Evolutionary conservation across 2,888 invertebrate species (phyloP), one percentile per base, ranked within the genome.

Genomic region (Fragum fragum): DNA sequence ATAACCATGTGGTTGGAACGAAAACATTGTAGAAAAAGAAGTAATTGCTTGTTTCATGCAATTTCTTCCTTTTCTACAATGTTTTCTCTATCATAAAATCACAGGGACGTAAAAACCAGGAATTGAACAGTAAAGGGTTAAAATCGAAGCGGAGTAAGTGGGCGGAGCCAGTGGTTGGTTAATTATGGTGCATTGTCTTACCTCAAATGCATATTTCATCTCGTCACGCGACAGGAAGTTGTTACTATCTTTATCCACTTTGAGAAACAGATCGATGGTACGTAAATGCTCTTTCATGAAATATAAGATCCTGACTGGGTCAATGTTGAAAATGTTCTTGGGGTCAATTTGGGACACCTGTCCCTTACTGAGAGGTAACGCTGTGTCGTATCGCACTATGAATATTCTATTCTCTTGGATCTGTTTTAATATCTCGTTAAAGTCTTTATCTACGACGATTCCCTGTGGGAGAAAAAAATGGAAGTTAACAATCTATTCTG

Each of bases 391-490:
- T 28, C 86, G 87, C 9, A 88, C 91, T 18, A 87, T 81, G 69
- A 93, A 89, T 32, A 89, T 71, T 7, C 91, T 76, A 5, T 73
- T 75, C 18, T 85, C 74, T 21, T 87, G 88, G 3, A 93, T 83
- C 32, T 91, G 85, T n/a, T 90, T 85, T 23, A 93, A 77, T 16
- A 91, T 76, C 1, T 73, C 73, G 39, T 91, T 89, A 71, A 93
- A 93, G 28, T 92, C 90, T 70, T 90, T 90, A 83, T 92, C 92
- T 5, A 93, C 93, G n/a, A 92, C 89, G 1, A 92, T 76, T n/a
- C 91, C 91, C 93, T 93, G 85, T n/a, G n/a, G n/a, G n/a, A n/a
- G n/a, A n/a, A n/a, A n/a, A n/a, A n/a, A n/a, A n/a, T n/a, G n/a
- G n/a, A n/a, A n/a, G n/a, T n/a, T n/a, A n/a, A n/a, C n/a, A n/a